phyloP scores from a whole-genome alignment of 2,113 vertebrate species.

The Lagopus leucura region DNA sequence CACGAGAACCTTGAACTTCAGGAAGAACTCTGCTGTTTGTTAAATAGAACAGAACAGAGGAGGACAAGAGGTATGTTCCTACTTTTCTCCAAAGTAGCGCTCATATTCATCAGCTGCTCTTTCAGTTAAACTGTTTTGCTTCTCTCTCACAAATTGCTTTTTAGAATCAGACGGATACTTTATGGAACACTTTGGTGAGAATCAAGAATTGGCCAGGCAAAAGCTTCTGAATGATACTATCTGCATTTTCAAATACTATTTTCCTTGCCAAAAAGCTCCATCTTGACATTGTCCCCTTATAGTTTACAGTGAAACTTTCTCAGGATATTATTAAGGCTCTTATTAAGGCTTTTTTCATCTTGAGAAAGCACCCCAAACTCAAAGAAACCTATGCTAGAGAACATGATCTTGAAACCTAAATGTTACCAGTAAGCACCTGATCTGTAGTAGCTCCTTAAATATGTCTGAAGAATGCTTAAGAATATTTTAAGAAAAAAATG shows the following conservation, averaged over 20 bases:
- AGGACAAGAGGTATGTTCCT: background rate
- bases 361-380: background rate
- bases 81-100: background rate
- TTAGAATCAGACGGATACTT: background rate
- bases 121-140: background rate
- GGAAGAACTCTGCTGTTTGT: background rate
- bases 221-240: background rate
- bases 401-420: background rate
- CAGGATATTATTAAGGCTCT: background rate
- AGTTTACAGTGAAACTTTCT: background rate
- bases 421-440: background rate
- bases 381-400: background rate
- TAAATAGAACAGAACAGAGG: background rate
- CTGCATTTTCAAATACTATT: background rate
- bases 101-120: background rate
- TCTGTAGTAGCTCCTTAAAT: too few relatives aligned
- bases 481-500: too few relatives aligned
- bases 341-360: background rate
- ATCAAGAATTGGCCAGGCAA: background rate
- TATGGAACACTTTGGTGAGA: background rate
- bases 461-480: too few relatives aligned
- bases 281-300: background rate
- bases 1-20: background rate
- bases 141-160: background rate
- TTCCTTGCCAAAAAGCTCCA: background rate